Conservation (phyloP, 2,797 vertebrate genomes). For the Paramormyrops hopkinsi region DNA sequence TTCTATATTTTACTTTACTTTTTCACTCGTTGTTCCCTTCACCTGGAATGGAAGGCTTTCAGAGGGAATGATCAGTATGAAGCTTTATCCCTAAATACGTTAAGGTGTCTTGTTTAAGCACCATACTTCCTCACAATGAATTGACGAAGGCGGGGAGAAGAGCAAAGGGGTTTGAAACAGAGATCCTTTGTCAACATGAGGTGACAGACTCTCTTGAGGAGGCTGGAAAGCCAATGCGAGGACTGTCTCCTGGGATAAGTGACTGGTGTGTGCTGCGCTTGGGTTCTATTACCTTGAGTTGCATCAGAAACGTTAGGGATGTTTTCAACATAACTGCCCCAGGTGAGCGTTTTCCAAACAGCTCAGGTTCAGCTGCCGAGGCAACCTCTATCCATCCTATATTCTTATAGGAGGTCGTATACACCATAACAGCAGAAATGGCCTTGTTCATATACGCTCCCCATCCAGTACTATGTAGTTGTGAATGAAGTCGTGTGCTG, state of each 20-base stretch:
- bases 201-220: not conserved
- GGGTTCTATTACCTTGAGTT: constrained; percentile 14
- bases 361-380: constrained; percentile 5
- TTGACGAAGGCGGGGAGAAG: not conserved
- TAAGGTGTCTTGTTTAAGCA: not conserved
- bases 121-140: not conserved
- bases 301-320: constrained; percentile 22
- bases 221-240: not conserved
- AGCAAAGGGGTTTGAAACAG: not conserved
- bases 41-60: not conserved
- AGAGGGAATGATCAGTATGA: not conserved
- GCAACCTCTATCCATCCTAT: not conserved
- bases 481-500: not conserved
- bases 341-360: constrained; percentile 3
- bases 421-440: not conserved
- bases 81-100: not conserved
- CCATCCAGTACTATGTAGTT: not conserved
- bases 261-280: not conserved
- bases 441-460: not conserved
- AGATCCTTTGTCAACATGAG: constrained; percentile 7
- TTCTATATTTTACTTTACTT: not conserved
- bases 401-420: not conserved
- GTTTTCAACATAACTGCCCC: constrained; percentile 2
- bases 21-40: not conserved
- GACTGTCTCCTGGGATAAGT: not conserved